Conservation (phyloP, 2,113 vertebrate species). For the Chamaetylas fuelleborni region DNA sequence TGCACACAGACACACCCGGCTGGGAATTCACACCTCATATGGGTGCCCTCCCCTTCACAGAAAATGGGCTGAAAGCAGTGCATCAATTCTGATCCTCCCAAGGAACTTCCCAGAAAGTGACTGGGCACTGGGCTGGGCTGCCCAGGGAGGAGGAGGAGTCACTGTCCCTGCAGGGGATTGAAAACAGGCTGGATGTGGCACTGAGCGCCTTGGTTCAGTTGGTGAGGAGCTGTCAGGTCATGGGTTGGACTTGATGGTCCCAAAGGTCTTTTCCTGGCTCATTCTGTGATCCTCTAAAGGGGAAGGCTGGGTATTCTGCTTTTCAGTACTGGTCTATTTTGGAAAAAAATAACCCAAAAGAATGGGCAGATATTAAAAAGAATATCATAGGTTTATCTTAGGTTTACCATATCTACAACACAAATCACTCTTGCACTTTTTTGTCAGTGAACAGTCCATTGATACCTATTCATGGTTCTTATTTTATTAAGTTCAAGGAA, state of each 20-base stretch:
- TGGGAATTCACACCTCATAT: not conserved
- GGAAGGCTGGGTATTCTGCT: not conserved
- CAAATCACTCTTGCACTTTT: not conserved
- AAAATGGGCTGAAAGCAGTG: not conserved
- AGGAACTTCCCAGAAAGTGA: no score
- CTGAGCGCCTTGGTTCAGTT: not conserved
- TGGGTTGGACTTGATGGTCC: no score
- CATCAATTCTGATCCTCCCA: not conserved
- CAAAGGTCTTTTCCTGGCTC: not conserved
- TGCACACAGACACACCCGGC: not conserved
- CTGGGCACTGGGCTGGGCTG: not conserved
- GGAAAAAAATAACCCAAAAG: not conserved
- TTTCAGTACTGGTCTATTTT: not conserved
- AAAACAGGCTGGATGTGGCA: not conserved
- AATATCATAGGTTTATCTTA: not conserved
- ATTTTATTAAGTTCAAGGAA: not conserved
- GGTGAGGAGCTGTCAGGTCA: not conserved
- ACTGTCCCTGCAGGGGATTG: fast-evolving
- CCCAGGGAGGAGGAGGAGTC: not conserved
- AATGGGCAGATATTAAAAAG: not conserved
- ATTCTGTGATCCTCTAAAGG: not conserved
- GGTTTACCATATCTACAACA: not conserved
- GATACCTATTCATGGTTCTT: fast-evolving
- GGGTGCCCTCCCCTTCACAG: not conserved
- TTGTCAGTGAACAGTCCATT: not conserved